Evolutionary conservation across 2,888 invertebrate genomes (phyloP).

Genomic region (Silvanus unidentatus): DNA sequence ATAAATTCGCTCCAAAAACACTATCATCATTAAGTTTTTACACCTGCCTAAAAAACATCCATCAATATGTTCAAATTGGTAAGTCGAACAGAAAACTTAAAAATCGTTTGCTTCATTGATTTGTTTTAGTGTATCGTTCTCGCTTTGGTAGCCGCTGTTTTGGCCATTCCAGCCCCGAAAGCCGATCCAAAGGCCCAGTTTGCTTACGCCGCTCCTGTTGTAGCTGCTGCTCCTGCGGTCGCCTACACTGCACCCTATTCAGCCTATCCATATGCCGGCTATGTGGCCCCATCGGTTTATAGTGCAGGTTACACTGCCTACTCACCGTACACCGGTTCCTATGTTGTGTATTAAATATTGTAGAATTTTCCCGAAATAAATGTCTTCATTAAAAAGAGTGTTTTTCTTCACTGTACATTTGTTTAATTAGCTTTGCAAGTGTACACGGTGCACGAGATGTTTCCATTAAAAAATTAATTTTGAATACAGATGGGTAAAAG

Average conservation of each 20-base stretch:
- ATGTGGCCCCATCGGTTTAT: conserved; percentile 5
- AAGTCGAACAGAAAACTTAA: not conserved
- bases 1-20: too few species aligned
- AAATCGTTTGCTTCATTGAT: not conserved
- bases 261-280: conserved; percentile 3
- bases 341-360: too few species aligned
- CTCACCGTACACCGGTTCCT: not conserved
- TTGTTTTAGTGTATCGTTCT: not conserved
- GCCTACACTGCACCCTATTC: conserved; percentile 4
- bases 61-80: conserved; percentile 10
- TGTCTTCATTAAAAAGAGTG: too few species aligned
- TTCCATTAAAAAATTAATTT: too few species aligned
- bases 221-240: conserved; percentile 2
- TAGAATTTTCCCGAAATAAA: too few species aligned
- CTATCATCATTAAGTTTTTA: too few species aligned
- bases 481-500: too few species aligned
- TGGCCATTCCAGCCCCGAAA: conserved; percentile 1
- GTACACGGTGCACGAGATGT: too few species aligned
- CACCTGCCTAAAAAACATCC: too few species aligned
- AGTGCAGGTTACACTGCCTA: conserved; percentile 1
- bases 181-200: not conserved
- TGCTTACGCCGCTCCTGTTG: conserved; percentile 4
- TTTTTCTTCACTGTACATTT: too few species aligned
- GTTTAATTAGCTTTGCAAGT: too few species aligned
- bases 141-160: conserved; percentile 2